Percentiles rank a stretch among this genome's conserved stretches.
Conservation (phyloP, 2,888 invertebrate species). For the Platycnemis pennipes region DNA sequence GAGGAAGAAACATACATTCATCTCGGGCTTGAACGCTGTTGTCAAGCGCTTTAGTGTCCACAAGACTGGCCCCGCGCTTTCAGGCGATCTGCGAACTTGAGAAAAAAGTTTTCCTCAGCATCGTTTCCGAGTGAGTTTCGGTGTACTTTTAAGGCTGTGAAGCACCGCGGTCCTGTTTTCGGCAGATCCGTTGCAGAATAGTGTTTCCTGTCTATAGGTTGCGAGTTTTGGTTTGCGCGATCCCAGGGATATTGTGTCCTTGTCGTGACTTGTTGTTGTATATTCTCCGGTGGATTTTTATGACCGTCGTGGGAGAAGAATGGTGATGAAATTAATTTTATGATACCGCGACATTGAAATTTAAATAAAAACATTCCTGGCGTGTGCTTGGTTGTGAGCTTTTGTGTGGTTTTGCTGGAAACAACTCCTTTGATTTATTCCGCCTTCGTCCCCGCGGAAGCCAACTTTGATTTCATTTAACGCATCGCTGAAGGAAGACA, state of each 20-base stretch:
- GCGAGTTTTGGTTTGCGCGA: background rate
- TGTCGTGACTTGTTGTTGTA: background rate
- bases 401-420: background rate
- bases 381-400: background rate
- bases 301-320: background rate
- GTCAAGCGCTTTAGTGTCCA: background rate
- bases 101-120: too few species aligned
- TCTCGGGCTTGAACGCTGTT: too few species aligned
- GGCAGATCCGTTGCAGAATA: background rate
- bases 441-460: background rate
- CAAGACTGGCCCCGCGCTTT: background rate
- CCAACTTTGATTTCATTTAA: background rate
- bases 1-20: background rate
- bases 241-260: background rate
- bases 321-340: background rate
- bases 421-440: background rate
- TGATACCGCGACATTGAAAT: background rate
- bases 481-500: constrained; percentile 27
- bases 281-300: background rate
- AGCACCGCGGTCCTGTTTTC: background rate
- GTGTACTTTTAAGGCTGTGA: background rate
- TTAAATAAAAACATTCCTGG: background rate
- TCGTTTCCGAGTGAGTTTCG: background rate
- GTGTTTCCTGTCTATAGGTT: background rate
- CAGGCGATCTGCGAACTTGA: too few species aligned